Percentiles rank a stretch among this genome's conserved stretches.
These are phyloP conservation scores for Gymnoscopelus microlampas DNA, from an alignment of 2,797 vertebrate genomes.

Conservation along the genomic window DNA sequence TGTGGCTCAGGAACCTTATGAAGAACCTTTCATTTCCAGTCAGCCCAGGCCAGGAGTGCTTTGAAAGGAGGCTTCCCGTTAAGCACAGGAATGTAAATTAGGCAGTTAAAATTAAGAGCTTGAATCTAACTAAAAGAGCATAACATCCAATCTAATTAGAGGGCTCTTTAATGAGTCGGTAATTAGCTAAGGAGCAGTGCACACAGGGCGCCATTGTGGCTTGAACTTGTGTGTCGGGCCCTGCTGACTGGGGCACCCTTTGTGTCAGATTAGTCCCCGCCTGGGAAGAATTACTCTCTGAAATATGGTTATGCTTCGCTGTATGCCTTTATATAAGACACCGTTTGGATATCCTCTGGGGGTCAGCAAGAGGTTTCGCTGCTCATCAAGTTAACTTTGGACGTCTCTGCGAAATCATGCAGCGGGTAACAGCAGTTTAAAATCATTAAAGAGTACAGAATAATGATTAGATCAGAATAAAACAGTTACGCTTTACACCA, in stretches of 20 bases:
- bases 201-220: constrained; percentile 74
- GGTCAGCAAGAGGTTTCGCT: constrained; percentile 58
- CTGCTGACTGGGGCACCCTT: constrained; percentile 69
- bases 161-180: constrained; percentile 72
- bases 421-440: constrained; percentile 5
- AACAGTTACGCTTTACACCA: too few species aligned
- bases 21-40: constrained; percentile 51
- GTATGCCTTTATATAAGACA: constrained; percentile 58
- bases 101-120: constrained; percentile 72
- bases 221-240: constrained; percentile 68
- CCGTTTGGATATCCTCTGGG: constrained; percentile 41
- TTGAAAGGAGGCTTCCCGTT: constrained; percentile 50
- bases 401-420: not conserved
- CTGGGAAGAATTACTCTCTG: constrained; percentile 74
- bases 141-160: constrained; percentile 82
- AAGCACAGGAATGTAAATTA: constrained; percentile 77
- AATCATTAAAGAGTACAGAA: not conserved
- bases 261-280: constrained; percentile 77
- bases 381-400: not conserved
- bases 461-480: not conserved
- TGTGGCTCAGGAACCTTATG: constrained; percentile 14
- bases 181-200: constrained; percentile 70
- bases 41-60: constrained; percentile 29
- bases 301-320: constrained; percentile 74
- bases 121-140: constrained; percentile 76